phyloP scores from a whole-genome alignment of 2,888 invertebrate genomes.

The Polydrusus pterygomalis region DNA sequence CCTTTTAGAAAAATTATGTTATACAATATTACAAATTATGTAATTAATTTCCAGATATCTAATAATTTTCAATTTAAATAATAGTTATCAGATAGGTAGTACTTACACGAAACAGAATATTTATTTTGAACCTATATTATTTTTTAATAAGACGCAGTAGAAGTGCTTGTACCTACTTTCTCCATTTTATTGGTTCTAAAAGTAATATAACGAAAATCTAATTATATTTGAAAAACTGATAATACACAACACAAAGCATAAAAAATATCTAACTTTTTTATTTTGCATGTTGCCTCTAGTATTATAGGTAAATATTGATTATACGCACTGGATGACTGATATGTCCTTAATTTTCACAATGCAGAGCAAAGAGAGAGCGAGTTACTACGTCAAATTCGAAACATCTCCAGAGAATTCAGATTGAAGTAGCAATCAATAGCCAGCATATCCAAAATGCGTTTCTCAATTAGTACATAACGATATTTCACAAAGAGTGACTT shows the following conservation, averaged over 20 bases:
- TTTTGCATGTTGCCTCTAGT: conserved; percentile 38
- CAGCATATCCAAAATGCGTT: conserved; percentile 35
- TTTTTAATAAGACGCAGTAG: no score
- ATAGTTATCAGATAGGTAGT: no score
- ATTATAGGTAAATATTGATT: conserved; percentile 41
- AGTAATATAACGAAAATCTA: not conserved
- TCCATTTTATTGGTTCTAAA: no score
- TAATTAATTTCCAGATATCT: not conserved
- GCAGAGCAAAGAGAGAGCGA: conserved; percentile 43
- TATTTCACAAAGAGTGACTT: not conserved
- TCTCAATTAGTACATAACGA: conserved; percentile 1
- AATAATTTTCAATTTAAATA: no score
- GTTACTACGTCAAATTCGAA: conserved; percentile 47
- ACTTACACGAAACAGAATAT: not conserved
- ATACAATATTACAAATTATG: not conserved
- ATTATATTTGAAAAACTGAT: conserved; percentile 6
- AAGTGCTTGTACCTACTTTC: no score
- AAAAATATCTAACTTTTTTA: conserved; percentile 8
- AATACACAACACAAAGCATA: not conserved
- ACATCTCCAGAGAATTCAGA: conserved; percentile 36
- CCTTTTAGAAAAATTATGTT: not conserved
- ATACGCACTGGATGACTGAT: conserved; percentile 39
- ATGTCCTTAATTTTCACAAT: conserved; percentile 47
- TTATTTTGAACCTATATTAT: not conserved
- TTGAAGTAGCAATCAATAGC: conserved; percentile 47